Conservation (phyloP, 2,888 invertebrate species). For the Pseudolycoriella hygida region DNA sequence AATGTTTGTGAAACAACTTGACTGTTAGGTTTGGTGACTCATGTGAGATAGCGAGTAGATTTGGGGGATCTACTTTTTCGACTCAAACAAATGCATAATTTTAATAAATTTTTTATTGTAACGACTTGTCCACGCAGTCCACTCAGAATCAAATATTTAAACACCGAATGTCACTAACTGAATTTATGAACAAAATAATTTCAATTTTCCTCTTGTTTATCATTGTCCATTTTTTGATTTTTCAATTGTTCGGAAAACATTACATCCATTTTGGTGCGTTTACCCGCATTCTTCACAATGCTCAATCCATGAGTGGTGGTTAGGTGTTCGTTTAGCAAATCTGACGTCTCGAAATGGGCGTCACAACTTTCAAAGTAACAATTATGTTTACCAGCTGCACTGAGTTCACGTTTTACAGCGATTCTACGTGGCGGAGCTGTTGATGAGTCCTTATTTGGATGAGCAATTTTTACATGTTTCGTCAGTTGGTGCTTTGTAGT, state of each 20-base stretch:
- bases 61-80: no score
- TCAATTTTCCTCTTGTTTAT: no score
- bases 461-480: constrained; percentile 28
- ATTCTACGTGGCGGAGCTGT: constrained; percentile 24
- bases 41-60: no score
- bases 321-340: constrained; percentile 6
- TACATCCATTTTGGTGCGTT: constrained; percentile 7
- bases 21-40: no score
- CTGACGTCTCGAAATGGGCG: constrained; percentile 5
- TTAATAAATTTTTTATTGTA: no score
- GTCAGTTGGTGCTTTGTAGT: constrained; percentile 29
- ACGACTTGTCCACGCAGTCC: no score
- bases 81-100: no score
- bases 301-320: constrained; percentile 6
- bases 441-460: constrained; percentile 28
- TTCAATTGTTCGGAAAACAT: constrained; percentile 7
- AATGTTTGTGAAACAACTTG: no score
- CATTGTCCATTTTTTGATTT: background rate
- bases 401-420: constrained; percentile 3
- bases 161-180: no score
- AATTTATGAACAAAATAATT: no score
- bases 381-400: constrained; percentile 1
- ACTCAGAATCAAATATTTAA: no score
- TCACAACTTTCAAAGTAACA: constrained; percentile 6
- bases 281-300: constrained; percentile 6